Conservation (phyloP, 2,888 invertebrate species). For the Leucophenga montana region DNA sequence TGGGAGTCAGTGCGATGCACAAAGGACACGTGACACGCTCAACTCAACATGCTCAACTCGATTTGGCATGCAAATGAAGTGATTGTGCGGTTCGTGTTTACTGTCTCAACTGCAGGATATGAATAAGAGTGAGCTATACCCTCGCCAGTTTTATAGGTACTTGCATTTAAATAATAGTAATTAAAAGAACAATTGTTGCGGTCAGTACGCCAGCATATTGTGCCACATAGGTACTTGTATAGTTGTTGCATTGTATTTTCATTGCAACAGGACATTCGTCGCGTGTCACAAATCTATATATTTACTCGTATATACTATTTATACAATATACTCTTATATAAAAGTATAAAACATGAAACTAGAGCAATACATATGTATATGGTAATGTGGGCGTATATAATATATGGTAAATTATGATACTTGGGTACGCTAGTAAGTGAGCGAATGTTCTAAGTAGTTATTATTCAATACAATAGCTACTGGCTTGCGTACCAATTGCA, state of each 20-base stretch:
- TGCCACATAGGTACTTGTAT: no score
- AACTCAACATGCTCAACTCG: neutral
- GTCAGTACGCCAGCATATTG: conserved; percentile 44
- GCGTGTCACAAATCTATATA: neutral
- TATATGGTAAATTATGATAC: neutral
- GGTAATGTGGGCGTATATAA: neutral
- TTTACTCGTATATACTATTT: no score
- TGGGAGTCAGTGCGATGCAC: neutral
- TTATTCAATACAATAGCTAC: neutral
- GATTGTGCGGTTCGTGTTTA: conserved; percentile 14
- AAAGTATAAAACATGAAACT: neutral
- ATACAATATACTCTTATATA: no score
- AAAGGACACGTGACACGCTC: neutral
- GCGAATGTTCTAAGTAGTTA: no score
- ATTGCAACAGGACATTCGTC: neutral
- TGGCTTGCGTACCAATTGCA: neutral
- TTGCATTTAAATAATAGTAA: conserved; percentile 54
- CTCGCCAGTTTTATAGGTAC: neutral
- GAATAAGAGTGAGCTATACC: neutral
- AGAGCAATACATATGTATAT: neutral
- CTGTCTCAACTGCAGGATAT: neutral
- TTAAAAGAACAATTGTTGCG: conserved; percentile 64
- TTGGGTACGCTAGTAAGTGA: neutral
- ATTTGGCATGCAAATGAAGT: conserved; percentile 22
- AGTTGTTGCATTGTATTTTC: conserved; percentile 5